phyloP scores from a whole-genome alignment of 2,113 vertebrate genomes.

The Puntigrus tetrazona region DNA sequence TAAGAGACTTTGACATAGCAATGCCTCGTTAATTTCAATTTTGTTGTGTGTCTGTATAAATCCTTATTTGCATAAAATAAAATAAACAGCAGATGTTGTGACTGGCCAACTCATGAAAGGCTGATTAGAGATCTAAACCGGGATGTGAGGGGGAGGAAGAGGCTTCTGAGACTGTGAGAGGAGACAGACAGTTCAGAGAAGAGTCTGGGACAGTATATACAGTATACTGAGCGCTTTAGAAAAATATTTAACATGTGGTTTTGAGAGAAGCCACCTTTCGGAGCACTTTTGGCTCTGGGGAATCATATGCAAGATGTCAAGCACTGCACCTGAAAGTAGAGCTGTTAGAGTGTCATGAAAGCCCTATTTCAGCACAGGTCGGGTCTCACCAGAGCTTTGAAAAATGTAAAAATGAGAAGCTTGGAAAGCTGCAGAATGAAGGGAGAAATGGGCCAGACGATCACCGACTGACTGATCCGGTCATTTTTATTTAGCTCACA shows the following conservation, averaged over 20 bases:
- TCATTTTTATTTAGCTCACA: not conserved
- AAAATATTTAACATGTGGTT: not conserved
- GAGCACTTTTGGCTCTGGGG: not conserved
- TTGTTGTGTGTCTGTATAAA: conserved; percentile 10
- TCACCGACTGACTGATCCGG: not conserved
- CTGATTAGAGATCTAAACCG: conserved; percentile 20
- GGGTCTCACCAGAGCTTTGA: not conserved
- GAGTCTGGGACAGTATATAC: not conserved
- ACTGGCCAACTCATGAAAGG: conserved; percentile 20
- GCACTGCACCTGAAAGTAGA: not conserved
- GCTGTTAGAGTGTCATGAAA: not conserved
- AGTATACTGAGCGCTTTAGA: not conserved
- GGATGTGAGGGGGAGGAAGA: conserved; percentile 1
- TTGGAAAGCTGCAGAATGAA: not conserved
- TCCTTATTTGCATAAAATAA: conserved; percentile 31
- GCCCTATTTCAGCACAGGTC: not conserved
- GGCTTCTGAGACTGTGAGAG: not conserved
- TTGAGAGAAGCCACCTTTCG: not conserved
- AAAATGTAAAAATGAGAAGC: not conserved
- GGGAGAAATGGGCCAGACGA: not conserved
- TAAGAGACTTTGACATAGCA: conserved; percentile 3
- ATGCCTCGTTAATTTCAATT: conserved; percentile 30
- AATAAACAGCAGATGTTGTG: conserved; percentile 52
- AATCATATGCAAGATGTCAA: not conserved
- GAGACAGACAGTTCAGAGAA: not conserved